Evolutionary conservation across 2,888 invertebrate species (phyloP), one percentile per base, ranked within the genome.

Genomic region (Chymomyza fuscimana): DNA sequence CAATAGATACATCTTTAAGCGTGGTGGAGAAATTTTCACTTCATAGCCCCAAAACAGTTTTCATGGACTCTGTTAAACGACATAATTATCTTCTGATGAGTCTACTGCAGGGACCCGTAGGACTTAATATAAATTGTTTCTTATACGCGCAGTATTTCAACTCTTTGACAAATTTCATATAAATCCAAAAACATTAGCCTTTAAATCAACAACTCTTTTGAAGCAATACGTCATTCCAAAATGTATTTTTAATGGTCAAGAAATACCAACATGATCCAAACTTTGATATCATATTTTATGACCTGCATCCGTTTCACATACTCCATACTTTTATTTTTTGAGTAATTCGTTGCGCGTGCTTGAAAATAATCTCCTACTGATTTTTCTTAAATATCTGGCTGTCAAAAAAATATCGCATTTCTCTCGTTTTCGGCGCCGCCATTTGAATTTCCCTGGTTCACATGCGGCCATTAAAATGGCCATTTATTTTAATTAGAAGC

Each of bases 401-500:
- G 40, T 46, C 40, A 46, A 46, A 46, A 10, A 32, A 32, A 32
- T 32, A 5, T 32, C 40, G 40, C 40, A 46, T 46, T 46, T 10
- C 29, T 58, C 56, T 70, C 58, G 69, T 77, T 76, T 25, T 70
- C 29, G 15, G 51, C 61, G 67, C 63, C 73, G 74, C 70, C 65
- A 66, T 65, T 50, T 16, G 54, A 61, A 46, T 72, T 67, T 60
- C 19, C 7, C 22, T 12, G 62, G 12, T 63, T 67, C 59, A 52
- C 56, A 25, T n/a, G 72, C 60, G 61, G 64, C 63, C 72, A 73
- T 84, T 71, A 74, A 76, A 79, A 40, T 46, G 74, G 76, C 72
- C 75, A 75, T 85, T 82, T 75, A 76, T 80, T 84, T 83, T 87
- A 87, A 83, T 83, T 87, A 82, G 82, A 79, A 85, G 76, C 80